Conservation (phyloP, 1,140 invertebrate genomes). For the Drosophila saltans region DNA sequence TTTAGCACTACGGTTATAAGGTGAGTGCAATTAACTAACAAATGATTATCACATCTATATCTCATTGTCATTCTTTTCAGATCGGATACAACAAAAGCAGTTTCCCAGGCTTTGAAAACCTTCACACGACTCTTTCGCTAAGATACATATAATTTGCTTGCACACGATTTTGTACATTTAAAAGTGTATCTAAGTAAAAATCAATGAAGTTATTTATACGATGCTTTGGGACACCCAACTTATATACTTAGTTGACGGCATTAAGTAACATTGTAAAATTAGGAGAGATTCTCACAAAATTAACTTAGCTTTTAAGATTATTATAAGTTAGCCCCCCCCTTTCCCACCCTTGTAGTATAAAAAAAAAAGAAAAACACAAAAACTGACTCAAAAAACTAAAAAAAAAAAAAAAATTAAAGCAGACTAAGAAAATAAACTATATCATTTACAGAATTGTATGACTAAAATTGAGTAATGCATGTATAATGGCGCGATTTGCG, state of each 20-base stretch:
- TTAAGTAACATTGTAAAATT: conserved; percentile 32
- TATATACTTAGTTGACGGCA: conserved; percentile 36
- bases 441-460: neutral
- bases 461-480: neutral
- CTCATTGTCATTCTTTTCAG: conserved; percentile 84
- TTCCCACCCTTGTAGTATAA: conserved; percentile 37
- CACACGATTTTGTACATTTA: conserved; percentile 57
- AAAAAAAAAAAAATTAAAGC: neutral
- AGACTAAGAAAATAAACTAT: conserved; percentile 2
- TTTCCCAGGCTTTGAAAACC: conserved; percentile 88
- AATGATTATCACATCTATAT: neutral
- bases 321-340: conserved; percentile 25
- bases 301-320: conserved; percentile 47
- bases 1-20: conserved; percentile 91
- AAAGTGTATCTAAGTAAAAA: conserved; percentile 47
- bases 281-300: conserved; percentile 53
- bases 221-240: neutral
- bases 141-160: conserved; percentile 42
- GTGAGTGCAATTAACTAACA: conserved; percentile 83
- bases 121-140: conserved; percentile 91
- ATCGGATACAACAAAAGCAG: conserved; percentile 87
- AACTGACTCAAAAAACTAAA: conserved; percentile 50
- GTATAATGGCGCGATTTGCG: neutral
- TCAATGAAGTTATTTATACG: conserved; percentile 2
- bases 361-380: conserved; percentile 37